Conservation (phyloP, 2,113 vertebrate genomes). For the Todiramphus saurophagus region DNA sequence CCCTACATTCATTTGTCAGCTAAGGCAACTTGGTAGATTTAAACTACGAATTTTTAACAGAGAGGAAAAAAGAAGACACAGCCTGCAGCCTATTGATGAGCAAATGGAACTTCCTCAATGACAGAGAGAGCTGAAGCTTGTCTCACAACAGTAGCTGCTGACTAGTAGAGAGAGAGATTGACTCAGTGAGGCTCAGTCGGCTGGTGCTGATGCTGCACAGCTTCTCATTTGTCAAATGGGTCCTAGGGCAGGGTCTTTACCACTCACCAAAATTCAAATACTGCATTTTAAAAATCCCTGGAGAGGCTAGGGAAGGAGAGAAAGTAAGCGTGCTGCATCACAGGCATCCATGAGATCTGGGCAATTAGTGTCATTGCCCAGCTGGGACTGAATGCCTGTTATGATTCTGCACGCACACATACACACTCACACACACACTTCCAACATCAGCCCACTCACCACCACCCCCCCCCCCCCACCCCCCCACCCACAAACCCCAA, state of each 20-base stretch:
- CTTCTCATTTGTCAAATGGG: slow-evolving; percentile 85
- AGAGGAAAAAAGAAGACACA: slow-evolving; percentile 25
- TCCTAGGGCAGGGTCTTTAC: slow-evolving; percentile 79
- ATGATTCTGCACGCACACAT: slow-evolving; percentile 39
- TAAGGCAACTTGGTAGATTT: slow-evolving; percentile 72
- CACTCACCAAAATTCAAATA: slow-evolving; percentile 84
- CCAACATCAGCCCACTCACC: too few species aligned
- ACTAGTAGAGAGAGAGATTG: slow-evolving; percentile 66
- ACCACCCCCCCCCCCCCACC: too few species aligned
- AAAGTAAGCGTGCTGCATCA: slow-evolving; percentile 57
- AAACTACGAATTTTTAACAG: slow-evolving; percentile 33
- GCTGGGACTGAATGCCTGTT: slow-evolving; percentile 70
- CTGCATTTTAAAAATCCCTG: slow-evolving; percentile 79
- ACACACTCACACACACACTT: background rate
- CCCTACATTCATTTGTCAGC: slow-evolving; percentile 68
- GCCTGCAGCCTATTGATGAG: slow-evolving; percentile 76
- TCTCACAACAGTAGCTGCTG: slow-evolving; percentile 74
- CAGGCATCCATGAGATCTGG: slow-evolving; percentile 70
- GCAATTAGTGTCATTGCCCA: slow-evolving; percentile 75
- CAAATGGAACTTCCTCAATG: slow-evolving; percentile 77
- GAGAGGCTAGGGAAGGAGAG: slow-evolving; percentile 68
- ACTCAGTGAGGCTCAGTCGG: slow-evolving; percentile 74
- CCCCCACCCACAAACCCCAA: too few species aligned
- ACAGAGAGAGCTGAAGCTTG: slow-evolving; percentile 71
- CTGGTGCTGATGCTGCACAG: slow-evolving; percentile 73